A percentile compares a stretch with the other conserved stretches of the same genome.
Conservation (phyloP, 2,888 invertebrate genomes). For the Eupsilia transversa region DNA sequence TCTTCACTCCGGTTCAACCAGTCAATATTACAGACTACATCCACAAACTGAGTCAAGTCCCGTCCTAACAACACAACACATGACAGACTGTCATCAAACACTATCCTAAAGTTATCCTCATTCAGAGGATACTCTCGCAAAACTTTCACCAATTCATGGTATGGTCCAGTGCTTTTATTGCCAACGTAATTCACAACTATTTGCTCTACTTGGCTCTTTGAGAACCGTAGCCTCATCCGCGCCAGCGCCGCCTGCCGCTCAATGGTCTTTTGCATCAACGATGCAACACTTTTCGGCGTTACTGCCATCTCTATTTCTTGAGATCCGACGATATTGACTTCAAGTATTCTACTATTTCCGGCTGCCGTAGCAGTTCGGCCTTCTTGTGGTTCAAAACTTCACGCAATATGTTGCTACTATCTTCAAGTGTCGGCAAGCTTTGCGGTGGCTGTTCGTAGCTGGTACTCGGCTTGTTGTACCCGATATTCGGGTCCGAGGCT, state of each 20-base stretch:
- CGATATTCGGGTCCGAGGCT: slow-evolving; percentile 74
- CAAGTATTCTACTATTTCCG: slow-evolving; percentile 85
- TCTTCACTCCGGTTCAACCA: slow-evolving; percentile 81
- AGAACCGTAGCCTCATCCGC: slow-evolving; percentile 84
- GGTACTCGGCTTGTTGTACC: slow-evolving; percentile 84
- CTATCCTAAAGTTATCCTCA: slow-evolving; percentile 84
- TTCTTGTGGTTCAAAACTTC: slow-evolving; percentile 88
- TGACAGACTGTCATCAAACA: slow-evolving; percentile 84
- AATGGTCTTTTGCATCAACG: slow-evolving; percentile 86
- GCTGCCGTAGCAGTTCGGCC: slow-evolving; percentile 85
- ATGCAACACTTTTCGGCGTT: slow-evolving; percentile 83
- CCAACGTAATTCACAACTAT: slow-evolving; percentile 83
- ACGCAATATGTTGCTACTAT: slow-evolving; percentile 84
- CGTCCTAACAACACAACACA: slow-evolving; percentile 84
- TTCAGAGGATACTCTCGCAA: slow-evolving; percentile 83
- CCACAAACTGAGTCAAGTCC: slow-evolving; percentile 83
- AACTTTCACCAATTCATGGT: slow-evolving; percentile 86
- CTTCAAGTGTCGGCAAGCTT: slow-evolving; percentile 75
- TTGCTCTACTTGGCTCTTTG: slow-evolving; percentile 85
- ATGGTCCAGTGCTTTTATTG: slow-evolving; percentile 81
- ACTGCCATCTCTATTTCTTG: slow-evolving; percentile 86
- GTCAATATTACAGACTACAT: slow-evolving; percentile 81
- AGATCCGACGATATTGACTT: slow-evolving; percentile 84
- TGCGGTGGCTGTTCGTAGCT: slow-evolving; percentile 81
- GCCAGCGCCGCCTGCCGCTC: slow-evolving; percentile 83